Evolutionary conservation across 2,888 invertebrate species (phyloP).

Genomic region (Noctua janthe): DNA sequence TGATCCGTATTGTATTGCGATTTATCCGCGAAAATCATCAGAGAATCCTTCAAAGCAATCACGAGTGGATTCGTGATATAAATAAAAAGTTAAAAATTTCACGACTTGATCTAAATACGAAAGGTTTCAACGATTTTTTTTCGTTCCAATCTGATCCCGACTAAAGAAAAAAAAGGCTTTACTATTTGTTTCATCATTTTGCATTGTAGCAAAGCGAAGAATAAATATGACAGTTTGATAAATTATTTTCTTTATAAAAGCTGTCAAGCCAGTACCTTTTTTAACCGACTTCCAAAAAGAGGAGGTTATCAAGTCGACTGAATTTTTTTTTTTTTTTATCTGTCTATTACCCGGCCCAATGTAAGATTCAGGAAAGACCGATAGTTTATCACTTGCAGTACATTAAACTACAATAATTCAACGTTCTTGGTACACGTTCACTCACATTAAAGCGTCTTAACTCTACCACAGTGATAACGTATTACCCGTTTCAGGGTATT

Average conservation of each 20-base stretch:
- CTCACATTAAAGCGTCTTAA: slow-evolving; percentile 71
- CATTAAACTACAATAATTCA: slow-evolving; percentile 70
- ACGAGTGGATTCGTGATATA: not conserved
- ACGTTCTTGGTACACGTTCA: slow-evolving; percentile 58
- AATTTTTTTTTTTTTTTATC: not conserved
- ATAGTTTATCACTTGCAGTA: slow-evolving; percentile 51
- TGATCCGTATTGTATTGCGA: slow-evolving; percentile 6
- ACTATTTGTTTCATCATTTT: not conserved
- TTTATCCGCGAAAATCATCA: slow-evolving; percentile 20
- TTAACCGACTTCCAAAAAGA: no score
- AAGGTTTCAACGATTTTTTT: slow-evolving; percentile 7
- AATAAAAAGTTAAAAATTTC: slow-evolving; percentile 25
- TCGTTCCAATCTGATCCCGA: not conserved
- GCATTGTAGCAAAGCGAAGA: not conserved
- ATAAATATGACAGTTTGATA: not conserved
- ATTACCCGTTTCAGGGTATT: not conserved
- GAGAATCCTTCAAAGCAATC: not conserved
- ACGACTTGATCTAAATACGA: slow-evolving; percentile 4
- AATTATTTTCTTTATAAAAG: not conserved
- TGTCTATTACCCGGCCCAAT: not conserved
- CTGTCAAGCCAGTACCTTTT: not conserved
- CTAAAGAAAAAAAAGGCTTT: not conserved
- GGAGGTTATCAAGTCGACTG: no score
- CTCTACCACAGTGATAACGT: slow-evolving; percentile 59
- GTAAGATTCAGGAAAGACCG: not conserved